These are phyloP conservation scores for Notechis scutatus DNA, from an alignment of 2,113 vertebrate genomes.

Conservation along the genomic window DNA sequence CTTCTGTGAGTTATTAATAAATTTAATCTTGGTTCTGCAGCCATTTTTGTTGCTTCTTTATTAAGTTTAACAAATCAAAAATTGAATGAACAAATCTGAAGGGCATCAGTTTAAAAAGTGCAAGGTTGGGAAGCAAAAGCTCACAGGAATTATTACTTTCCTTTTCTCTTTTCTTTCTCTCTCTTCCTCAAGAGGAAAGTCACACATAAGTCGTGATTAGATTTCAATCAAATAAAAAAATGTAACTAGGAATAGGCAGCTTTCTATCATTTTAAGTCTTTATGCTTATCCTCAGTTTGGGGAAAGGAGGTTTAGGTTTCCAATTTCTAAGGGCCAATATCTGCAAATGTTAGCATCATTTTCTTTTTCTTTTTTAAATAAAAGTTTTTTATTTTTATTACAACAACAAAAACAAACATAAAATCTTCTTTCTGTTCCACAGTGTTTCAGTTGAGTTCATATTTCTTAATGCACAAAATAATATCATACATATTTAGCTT, in stretches of 20 bases:
- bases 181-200: not conserved
- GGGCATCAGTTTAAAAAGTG: not conserved
- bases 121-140: not conserved
- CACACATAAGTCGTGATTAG: not conserved
- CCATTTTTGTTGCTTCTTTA: conserved; percentile 1
- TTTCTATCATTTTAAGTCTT: not conserved
- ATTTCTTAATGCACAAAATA: no score
- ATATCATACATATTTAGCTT: no score
- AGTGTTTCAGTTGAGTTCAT: no score
- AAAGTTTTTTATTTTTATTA: no score
- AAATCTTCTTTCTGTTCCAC: no score
- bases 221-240: not conserved
- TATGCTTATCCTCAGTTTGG: not conserved
- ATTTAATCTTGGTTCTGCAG: not conserved
- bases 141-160: not conserved
- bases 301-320: not conserved
- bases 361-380: not conserved
- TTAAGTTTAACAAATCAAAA: not conserved
- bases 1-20: not conserved
- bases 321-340: not conserved
- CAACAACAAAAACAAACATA: no score
- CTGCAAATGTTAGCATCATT: not conserved
- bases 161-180: not conserved
- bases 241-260: not conserved
- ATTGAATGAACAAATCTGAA: not conserved